phyloP scores from a whole-genome alignment of 1,140 invertebrate species.

The Hycleus cichorii region DNA sequence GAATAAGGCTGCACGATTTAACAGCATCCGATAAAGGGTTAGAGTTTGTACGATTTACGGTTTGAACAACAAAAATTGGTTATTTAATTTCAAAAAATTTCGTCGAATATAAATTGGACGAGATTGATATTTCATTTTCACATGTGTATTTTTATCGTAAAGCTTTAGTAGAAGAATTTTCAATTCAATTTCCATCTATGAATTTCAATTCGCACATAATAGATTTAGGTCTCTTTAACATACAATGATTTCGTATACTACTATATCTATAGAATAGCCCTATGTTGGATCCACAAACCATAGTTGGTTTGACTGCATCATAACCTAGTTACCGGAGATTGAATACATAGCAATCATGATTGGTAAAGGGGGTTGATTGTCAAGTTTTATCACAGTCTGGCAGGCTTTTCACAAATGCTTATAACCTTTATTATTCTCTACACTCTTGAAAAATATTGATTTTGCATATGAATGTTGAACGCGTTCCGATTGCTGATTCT shows the following conservation, averaged over 20 bases:
- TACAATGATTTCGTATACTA: conserved; percentile 14
- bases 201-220: conserved; percentile 14
- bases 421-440: conserved; percentile 27
- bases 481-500: conserved; percentile 20
- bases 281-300: conserved; percentile 9
- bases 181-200: conserved; percentile 12
- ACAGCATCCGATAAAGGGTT: no score
- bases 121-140: no score
- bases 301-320: no score
- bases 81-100: no score
- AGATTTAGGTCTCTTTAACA: conserved; percentile 23
- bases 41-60: no score
- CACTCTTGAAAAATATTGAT: conserved; percentile 32
- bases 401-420: conserved; percentile 17
- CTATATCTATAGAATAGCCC: conserved; percentile 12
- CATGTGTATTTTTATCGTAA: no score
- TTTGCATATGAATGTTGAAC: conserved; percentile 31
- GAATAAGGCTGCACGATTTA: no score
- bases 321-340: conserved; percentile 33
- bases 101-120: no score
- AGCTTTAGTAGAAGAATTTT: no score
- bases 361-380: conserved; percentile 28
- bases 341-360: conserved; percentile 28
- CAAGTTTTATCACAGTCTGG: conserved; percentile 29
- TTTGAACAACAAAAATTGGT: no score